These are phyloP conservation scores for Margarornis squamiger DNA, from an alignment of 2,797 vertebrate genomes.

Conservation along the genomic window DNA sequence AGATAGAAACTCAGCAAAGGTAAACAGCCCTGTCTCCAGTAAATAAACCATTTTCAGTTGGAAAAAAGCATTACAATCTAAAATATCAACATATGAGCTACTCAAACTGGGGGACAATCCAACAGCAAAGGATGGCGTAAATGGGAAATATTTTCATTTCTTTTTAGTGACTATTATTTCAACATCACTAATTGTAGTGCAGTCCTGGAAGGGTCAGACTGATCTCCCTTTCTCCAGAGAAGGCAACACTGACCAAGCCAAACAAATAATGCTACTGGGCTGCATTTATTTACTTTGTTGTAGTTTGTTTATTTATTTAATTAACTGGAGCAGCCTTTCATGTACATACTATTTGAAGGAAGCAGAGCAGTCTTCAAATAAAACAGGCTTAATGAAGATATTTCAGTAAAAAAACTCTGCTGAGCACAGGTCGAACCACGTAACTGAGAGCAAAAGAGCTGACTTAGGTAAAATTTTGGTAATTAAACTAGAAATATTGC, in stretches of 20 bases:
- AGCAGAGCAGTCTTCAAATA: background rate
- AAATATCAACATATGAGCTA: background rate
- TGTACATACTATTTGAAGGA: background rate
- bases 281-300: background rate
- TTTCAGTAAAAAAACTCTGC: background rate
- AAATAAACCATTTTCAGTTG: constrained; percentile 14
- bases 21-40: constrained; percentile 3
- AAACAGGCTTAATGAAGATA: constrained; percentile 9
- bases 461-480: background rate
- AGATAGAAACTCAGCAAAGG: background rate
- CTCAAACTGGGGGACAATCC: background rate
- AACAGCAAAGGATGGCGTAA: background rate
- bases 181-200: background rate
- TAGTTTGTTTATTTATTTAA: background rate
- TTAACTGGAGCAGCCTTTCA: background rate
- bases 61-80: background rate
- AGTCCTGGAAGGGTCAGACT: background rate
- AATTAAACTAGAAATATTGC: constrained; percentile 1
- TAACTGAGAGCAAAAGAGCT: background rate
- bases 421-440: background rate
- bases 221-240: background rate
- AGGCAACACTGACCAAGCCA: background rate
- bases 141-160: background rate
- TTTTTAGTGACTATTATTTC: background rate
- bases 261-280: background rate